These are phyloP conservation scores for Cheiracanthium punctorium DNA, from an alignment of 2,888 invertebrate species.

Conservation along the genomic window DNA sequence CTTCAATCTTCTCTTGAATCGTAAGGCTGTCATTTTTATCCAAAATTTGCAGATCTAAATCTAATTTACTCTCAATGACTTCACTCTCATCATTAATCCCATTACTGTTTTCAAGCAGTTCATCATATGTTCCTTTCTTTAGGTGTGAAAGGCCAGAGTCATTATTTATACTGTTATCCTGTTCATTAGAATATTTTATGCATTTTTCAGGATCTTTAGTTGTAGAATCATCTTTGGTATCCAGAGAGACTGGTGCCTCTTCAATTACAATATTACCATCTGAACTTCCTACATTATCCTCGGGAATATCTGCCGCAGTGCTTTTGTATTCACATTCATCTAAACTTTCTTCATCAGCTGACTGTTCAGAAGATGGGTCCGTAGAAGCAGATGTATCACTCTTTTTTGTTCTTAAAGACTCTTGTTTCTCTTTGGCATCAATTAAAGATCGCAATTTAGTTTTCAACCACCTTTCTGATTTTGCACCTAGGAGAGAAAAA, in stretches of 20 bases:
- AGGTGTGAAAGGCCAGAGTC: not conserved
- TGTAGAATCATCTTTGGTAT: not conserved
- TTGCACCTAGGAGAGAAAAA: constrained; percentile 36
- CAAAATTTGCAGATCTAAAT: not conserved
- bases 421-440: constrained; percentile 35
- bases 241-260: not conserved
- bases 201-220: not conserved
- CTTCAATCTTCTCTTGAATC: not conserved
- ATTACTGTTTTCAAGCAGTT: too few relatives aligned
- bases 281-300: not conserved
- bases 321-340: not conserved
- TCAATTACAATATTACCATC: not conserved
- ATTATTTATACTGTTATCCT: not conserved
- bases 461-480: constrained; percentile 63
- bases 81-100: not conserved
- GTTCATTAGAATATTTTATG: not conserved
- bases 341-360: not conserved
- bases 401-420: not conserved
- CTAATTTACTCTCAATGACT: not conserved
- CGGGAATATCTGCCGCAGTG: not conserved
- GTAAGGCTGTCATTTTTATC: not conserved
- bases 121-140: not conserved
- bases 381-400: not conserved
- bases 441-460: constrained; percentile 48
- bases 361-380: not conserved